These are phyloP conservation scores for Podocnemis expansa DNA, from an alignment of 2,113 vertebrate genomes.

Conservation along the genomic window DNA sequence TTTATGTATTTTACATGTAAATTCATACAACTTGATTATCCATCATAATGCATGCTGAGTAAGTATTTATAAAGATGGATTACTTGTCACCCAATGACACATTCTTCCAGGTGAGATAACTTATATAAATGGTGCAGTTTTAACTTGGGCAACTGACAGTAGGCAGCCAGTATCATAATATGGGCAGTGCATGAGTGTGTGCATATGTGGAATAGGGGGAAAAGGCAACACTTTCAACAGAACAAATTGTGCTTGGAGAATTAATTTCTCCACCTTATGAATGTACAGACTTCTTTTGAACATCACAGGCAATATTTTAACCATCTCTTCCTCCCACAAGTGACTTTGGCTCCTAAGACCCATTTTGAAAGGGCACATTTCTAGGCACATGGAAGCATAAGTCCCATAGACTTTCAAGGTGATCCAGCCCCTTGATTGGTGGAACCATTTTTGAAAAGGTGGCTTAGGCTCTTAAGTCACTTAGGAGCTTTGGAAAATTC, in stretches of 20 bases:
- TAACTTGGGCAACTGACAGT: not conserved
- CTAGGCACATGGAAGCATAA: not conserved
- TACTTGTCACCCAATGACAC: not conserved
- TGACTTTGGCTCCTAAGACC: not conserved
- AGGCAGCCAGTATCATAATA: not conserved
- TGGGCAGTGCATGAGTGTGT: not conserved
- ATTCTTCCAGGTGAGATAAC: not conserved
- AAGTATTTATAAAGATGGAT: slow-evolving; percentile 24
- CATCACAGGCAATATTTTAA: not conserved
- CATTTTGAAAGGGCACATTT: not conserved
- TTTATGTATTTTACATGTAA: not conserved
- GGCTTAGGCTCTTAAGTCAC: not conserved
- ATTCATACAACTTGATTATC: not conserved
- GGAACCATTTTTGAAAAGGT: not conserved
- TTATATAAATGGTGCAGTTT: slow-evolving; percentile 11
- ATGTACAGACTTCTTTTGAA: not conserved
- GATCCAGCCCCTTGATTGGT: not conserved
- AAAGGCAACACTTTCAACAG: not conserved
- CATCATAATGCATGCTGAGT: not conserved
- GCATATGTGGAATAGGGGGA: not conserved
- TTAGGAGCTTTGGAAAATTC: not conserved
- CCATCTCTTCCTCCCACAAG: not conserved
- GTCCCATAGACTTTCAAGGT: not conserved
- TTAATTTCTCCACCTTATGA: not conserved
- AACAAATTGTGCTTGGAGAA: not conserved